phyloP scores from a whole-genome alignment of 2,113 vertebrate species.

The Stigmatopora argus region DNA sequence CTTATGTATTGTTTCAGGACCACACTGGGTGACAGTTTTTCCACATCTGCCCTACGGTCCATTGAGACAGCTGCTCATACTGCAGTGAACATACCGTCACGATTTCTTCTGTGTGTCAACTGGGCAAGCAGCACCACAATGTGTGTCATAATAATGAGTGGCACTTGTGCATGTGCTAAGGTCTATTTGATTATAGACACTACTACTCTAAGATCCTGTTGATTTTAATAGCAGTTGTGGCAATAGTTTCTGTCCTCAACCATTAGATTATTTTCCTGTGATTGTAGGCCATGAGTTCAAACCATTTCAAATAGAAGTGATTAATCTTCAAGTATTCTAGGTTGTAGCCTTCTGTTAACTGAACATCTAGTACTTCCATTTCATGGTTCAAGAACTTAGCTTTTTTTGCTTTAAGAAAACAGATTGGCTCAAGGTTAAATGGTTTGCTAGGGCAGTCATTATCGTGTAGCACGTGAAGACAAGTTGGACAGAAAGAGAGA shows the following conservation, averaged over 20 bases:
- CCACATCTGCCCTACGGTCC: constrained; percentile 5
- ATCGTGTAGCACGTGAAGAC: constrained; percentile 53
- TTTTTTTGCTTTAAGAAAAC: constrained; percentile 58
- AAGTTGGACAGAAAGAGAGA: constrained; percentile 5
- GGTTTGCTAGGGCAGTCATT: constrained; percentile 60
- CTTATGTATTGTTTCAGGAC: constrained; percentile 15
- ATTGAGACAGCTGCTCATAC: constrained; percentile 21
- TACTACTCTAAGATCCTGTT: not conserved
- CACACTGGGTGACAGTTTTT: constrained; percentile 14
- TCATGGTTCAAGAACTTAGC: constrained; percentile 61
- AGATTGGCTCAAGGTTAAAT: constrained; percentile 67
- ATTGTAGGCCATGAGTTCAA: constrained; percentile 3
- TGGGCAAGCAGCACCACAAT: constrained; percentile 9
- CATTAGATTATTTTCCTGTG: not conserved
- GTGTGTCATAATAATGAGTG: constrained; percentile 11
- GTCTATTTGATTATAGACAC: not conserved
- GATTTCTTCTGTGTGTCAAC: constrained; percentile 10
- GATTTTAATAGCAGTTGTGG: not conserved
- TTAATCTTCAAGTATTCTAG: constrained; percentile 44
- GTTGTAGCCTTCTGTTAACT: constrained; percentile 48
- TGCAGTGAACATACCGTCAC: constrained; percentile 7
- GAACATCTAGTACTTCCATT: constrained; percentile 58
- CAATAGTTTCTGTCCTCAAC: not conserved
- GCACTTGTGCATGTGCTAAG: constrained; percentile 3
- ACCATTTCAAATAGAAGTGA: constrained; percentile 49